These are phyloP conservation scores for Heteractis magnifica DNA, from an alignment of 92 coral and sea anemone genomes.

Conservation along the genomic window DNA sequence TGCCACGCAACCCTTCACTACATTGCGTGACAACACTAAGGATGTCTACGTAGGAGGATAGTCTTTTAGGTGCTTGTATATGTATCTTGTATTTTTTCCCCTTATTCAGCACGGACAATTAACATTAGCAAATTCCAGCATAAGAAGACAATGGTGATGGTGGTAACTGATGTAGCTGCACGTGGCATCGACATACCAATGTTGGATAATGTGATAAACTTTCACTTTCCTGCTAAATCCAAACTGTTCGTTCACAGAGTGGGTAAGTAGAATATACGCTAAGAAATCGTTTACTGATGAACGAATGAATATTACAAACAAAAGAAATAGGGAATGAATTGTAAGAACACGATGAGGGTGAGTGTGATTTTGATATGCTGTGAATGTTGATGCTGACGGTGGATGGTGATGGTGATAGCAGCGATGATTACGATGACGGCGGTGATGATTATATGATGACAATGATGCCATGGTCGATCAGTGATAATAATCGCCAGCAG, in stretches of 20 bases:
- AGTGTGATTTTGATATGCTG: too few relatives aligned
- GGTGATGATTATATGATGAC: too few relatives aligned
- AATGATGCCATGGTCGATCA: too few relatives aligned
- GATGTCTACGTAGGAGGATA: too few relatives aligned
- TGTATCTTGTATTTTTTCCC: neutral
- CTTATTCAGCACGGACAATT: slow-evolving; percentile 80
- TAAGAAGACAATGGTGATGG: slow-evolving; percentile 93
- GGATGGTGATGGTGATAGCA: too few relatives aligned
- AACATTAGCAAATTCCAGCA: slow-evolving; percentile 94
- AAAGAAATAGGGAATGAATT: neutral
- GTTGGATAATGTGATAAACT: slow-evolving; percentile 96
- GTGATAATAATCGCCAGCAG: too few relatives aligned
- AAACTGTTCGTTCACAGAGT: slow-evolving; percentile 95
- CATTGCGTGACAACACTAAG: too few relatives aligned
- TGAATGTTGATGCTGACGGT: too few relatives aligned
- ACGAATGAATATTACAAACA: neutral
- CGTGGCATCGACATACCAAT: slow-evolving; percentile 98
- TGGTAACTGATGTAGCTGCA: slow-evolving; percentile 97
- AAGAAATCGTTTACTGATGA: too few relatives aligned
- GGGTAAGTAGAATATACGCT: slow-evolving; percentile 55
- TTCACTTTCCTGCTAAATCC: slow-evolving; percentile 88
- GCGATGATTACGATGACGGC: too few relatives aligned
- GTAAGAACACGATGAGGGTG: neutral
- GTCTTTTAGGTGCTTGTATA: too few relatives aligned
- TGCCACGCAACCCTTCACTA: too few relatives aligned